These are phyloP conservation scores for Caerostris darwini DNA, from an alignment of 1,140 invertebrate species.

Conservation along the genomic window DNA sequence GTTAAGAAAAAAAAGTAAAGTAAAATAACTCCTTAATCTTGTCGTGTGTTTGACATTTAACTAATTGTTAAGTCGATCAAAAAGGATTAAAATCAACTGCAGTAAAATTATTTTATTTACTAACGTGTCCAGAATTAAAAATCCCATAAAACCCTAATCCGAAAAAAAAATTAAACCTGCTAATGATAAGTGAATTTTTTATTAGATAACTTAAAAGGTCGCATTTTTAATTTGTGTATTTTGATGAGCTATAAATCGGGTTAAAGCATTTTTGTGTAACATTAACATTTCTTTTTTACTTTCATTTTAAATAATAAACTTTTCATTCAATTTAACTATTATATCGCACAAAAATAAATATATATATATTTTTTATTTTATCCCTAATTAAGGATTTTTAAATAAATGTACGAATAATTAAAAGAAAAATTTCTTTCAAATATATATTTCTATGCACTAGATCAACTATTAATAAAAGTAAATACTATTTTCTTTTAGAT, in stretches of 20 bases:
- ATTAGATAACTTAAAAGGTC: neutral
- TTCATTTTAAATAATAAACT: no score
- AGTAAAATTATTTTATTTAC: neutral
- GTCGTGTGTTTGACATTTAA: neutral
- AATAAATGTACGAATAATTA: no score
- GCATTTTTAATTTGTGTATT: neutral
- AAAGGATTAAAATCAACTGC: neutral
- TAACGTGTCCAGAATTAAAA: neutral
- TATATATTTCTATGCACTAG: no score
- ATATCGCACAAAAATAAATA: no score
- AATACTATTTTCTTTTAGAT: no score
- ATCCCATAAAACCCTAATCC: neutral
- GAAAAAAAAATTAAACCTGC: neutral
- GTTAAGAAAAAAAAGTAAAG: neutral
- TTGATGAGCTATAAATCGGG: constrained; percentile 1
- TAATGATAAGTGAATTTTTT: neutral
- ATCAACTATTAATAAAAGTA: no score
- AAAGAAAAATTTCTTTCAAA: no score
- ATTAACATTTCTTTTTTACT: no score
- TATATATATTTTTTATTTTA: no score
- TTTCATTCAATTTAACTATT: no score
- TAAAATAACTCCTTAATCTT: neutral
- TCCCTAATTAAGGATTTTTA: no score
- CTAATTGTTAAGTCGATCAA: neutral
- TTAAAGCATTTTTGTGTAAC: neutral